Percentiles rank a stretch among this genome's conserved stretches.
Conservation (phyloP, 2,797 vertebrate genomes). For the Bryconaethiops microstoma region DNA sequence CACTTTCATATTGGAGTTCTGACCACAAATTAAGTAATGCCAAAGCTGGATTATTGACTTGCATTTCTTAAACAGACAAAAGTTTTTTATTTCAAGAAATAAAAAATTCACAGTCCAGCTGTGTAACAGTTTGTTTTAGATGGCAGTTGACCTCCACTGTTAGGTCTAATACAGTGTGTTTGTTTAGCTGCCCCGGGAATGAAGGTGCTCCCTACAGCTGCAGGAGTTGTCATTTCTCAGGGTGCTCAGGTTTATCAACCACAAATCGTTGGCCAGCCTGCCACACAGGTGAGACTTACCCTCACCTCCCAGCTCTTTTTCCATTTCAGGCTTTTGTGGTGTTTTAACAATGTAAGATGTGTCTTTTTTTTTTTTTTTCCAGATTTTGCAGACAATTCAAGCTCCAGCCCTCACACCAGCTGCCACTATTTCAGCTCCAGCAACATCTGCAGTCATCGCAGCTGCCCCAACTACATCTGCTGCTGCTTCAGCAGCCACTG, state of each 20-base stretch:
- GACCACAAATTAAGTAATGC: no score
- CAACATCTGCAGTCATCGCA: slow-evolving; percentile 38
- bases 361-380: slow-evolving; percentile 29
- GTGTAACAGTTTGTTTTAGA: neutral
- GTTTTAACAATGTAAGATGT: neutral
- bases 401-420: slow-evolving; percentile 64
- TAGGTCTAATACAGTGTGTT: neutral
- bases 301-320: neutral
- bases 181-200: slow-evolving; percentile 74
- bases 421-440: slow-evolving; percentile 57
- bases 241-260: slow-evolving; percentile 91
- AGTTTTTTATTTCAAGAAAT: no score
- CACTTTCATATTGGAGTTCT: no score
- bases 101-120: neutral
- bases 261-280: slow-evolving; percentile 75
- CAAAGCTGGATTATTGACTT: no score
- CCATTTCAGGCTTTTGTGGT: no score
- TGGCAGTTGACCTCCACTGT: neutral
- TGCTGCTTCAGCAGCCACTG: slow-evolving; percentile 33
- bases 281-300: slow-evolving; percentile 68
- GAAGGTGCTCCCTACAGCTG: slow-evolving; percentile 81
- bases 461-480: slow-evolving; percentile 24
- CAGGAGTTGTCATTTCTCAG: slow-evolving; percentile 91
- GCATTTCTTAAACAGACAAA: no score
- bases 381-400: slow-evolving; percentile 66